Evolutionary conservation across 1,140 invertebrate species (phyloP).

Genomic region (Cydia strobilella): DNA sequence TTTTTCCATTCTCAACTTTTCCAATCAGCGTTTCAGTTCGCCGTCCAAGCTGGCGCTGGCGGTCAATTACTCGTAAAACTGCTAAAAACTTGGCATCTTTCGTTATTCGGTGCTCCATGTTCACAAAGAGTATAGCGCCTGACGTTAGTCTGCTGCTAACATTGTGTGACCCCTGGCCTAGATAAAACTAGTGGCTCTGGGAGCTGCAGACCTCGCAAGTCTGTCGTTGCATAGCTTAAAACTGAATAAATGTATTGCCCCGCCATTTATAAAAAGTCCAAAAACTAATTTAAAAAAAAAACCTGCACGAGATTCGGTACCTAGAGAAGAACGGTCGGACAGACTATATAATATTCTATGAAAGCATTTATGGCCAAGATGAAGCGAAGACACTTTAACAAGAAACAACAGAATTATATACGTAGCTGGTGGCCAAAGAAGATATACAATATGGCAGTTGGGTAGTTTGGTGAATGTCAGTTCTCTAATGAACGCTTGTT

Average conservation of each 20-base stretch:
- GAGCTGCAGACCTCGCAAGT: neutral
- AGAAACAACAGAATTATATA: too few species aligned
- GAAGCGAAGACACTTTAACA: too few species aligned
- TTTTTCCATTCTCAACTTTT: constrained; percentile 1
- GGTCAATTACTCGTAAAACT: constrained; percentile 15
- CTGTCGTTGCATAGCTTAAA: too few species aligned
- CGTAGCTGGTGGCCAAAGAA: neutral
- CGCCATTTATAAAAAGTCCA: too few species aligned
- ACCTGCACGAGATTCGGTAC: too few species aligned
- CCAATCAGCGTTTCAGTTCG: neutral
- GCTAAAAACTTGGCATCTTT: constrained; percentile 14
- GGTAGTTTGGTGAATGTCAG: neutral
- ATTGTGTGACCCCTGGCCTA: neutral
- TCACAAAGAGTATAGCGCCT: neutral
- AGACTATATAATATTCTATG: too few species aligned
- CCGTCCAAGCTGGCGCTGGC: neutral
- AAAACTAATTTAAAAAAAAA: too few species aligned
- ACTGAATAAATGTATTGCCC: too few species aligned
- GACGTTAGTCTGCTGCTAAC: neutral
- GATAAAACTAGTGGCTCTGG: too few species aligned
- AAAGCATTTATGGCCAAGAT: too few species aligned
- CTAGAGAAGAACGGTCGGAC: too few species aligned
- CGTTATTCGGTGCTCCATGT: neutral
- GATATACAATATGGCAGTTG: too few species aligned
- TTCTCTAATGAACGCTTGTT: constrained; percentile 7